Percentiles rank a stretch among this genome's conserved stretches.
phyloP scores from a whole-genome alignment of 2,797 vertebrate species.

The Microctenopoma lineatum region DNA sequence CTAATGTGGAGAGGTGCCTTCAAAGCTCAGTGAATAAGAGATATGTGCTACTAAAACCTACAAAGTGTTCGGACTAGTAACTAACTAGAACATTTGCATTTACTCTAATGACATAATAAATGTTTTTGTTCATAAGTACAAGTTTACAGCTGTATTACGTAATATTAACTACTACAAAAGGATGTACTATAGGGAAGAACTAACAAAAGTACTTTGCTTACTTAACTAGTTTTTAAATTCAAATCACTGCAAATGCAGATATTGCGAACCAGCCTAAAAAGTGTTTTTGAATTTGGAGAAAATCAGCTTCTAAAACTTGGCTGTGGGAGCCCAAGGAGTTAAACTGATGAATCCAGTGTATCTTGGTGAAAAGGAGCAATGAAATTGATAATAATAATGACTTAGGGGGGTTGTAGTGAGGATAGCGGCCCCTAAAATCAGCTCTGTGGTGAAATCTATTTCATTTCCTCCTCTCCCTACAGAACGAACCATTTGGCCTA shows the following conservation, averaged over 20 bases:
- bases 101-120: no score
- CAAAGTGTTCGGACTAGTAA: no score
- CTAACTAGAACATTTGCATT: no score
- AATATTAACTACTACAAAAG: no score
- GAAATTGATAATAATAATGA: conserved; percentile 73
- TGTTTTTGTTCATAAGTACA: no score
- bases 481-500: conserved; percentile 75
- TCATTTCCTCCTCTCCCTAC: conserved; percentile 65
- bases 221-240: no score
- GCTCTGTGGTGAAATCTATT: conserved; percentile 70
- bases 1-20: no score
- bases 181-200: no score
- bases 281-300: background rate
- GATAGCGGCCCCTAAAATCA: conserved; percentile 60
- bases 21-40: no score
- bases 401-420: conserved; percentile 47
- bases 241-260: background rate
- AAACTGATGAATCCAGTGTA: conserved; percentile 44
- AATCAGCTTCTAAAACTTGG: conserved; percentile 14
- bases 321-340: conserved; percentile 35
- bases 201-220: no score
- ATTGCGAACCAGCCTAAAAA: background rate
- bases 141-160: no score
- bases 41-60: no score
- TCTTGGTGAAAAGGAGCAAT: conserved; percentile 37